These are phyloP conservation scores for Epinotia ramella DNA, from an alignment of 2,888 invertebrate genomes.

Conservation along the genomic window DNA sequence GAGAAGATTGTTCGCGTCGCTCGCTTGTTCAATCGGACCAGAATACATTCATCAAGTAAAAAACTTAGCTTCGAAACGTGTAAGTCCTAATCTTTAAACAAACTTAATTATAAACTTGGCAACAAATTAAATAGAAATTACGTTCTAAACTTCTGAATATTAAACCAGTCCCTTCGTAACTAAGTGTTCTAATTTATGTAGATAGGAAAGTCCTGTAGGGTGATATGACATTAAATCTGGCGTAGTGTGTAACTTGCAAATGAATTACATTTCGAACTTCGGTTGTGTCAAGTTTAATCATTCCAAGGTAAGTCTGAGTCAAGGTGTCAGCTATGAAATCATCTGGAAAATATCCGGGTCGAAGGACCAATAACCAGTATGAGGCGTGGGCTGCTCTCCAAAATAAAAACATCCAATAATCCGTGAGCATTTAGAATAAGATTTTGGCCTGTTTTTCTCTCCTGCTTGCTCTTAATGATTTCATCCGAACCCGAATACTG, in stretches of 20 bases:
- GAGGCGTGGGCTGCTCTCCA: too few relatives aligned
- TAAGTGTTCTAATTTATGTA: constrained; percentile 38
- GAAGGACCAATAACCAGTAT: not conserved
- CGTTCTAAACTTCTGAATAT: constrained; percentile 36
- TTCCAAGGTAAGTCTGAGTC: not conserved
- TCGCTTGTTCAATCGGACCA: too few relatives aligned
- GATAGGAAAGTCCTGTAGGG: constrained; percentile 34
- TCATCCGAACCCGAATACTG: too few relatives aligned
- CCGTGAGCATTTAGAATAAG: too few relatives aligned
- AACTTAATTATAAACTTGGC: constrained; percentile 41
- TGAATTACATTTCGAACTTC: constrained; percentile 28
- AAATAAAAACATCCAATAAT: too few relatives aligned
- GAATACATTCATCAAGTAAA: not conserved
- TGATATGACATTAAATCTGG: constrained; percentile 30
- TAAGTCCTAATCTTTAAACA: constrained; percentile 8
- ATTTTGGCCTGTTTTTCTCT: too few relatives aligned
- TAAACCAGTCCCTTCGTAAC: constrained; percentile 40
- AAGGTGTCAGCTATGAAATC: not conserved
- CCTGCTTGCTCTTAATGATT: too few relatives aligned
- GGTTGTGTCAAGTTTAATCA: constrained; percentile 11
- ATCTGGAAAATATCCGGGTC: not conserved
- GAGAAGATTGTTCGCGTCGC: too few relatives aligned
- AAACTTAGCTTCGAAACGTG: not conserved
- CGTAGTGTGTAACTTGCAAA: constrained; percentile 18
- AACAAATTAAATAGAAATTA: constrained; percentile 42